phyloP scores from a whole-genome alignment of 2,113 vertebrate species.

The Tragulus kanchil region DNA sequence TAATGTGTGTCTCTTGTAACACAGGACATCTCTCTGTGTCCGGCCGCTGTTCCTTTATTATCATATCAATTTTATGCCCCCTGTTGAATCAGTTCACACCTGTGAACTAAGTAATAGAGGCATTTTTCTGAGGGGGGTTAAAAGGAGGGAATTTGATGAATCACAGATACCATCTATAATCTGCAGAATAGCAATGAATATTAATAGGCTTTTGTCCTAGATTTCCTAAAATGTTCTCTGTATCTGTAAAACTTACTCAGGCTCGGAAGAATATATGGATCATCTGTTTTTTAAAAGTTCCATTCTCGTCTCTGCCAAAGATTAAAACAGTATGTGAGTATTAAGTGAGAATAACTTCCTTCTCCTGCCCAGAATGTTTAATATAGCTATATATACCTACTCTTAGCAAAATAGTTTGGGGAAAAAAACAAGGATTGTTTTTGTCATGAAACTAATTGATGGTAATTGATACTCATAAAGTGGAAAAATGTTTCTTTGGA shows the following conservation, averaged over 20 bases:
- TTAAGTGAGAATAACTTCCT: not conserved
- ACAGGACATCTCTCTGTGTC: not conserved
- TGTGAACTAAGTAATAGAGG: not conserved
- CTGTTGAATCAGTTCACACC: not conserved
- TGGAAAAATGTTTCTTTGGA: not conserved
- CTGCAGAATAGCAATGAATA: constrained; percentile 45
- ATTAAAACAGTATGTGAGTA: constrained; percentile 56
- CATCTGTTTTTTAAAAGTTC: constrained; percentile 33
- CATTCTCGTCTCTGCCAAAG: constrained; percentile 33
- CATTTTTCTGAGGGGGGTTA: not conserved
- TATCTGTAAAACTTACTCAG: constrained; percentile 61
- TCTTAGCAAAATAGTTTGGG: not conserved
- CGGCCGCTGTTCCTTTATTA: not conserved
- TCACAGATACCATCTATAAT: constrained; percentile 33
- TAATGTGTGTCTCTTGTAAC: not conserved
- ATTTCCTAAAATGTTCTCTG: constrained; percentile 43
- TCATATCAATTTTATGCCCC: not conserved
- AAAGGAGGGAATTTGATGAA: constrained; percentile 42
- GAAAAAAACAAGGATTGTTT: not conserved
- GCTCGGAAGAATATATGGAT: constrained; percentile 32
- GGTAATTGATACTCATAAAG: not conserved
- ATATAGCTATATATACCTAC: not conserved
- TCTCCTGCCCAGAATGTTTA: constrained; percentile 4
- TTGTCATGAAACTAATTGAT: not conserved
- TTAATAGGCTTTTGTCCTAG: constrained; percentile 47